These are phyloP conservation scores for Amphiduros pacificus DNA, from an alignment of 2,888 invertebrate species.

Conservation along the genomic window DNA sequence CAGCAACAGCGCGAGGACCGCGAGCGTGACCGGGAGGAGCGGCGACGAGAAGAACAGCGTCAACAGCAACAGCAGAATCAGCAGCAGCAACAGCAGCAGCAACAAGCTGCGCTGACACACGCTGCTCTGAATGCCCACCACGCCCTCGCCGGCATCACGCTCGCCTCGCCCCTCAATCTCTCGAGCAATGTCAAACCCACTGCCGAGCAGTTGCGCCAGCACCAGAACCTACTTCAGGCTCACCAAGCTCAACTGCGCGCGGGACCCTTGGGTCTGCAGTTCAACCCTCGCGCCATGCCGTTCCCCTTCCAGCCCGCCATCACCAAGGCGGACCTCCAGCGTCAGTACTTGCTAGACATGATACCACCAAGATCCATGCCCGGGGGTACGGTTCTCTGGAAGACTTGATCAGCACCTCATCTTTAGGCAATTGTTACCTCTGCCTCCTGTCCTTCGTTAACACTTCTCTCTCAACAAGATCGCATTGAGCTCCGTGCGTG, in stretches of 20 bases:
- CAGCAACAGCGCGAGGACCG: not conserved
- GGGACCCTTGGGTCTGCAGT: slow-evolving; percentile 46
- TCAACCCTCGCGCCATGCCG: slow-evolving; percentile 45
- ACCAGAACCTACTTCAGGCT: slow-evolving; percentile 58
- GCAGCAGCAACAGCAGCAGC: not conserved
- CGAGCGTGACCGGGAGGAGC: slow-evolving; percentile 21
- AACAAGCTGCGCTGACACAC: not conserved
- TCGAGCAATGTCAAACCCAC: slow-evolving; percentile 39
- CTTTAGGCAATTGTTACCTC: not conserved
- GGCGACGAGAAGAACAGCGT: not conserved
- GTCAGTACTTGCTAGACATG: slow-evolving; percentile 96
- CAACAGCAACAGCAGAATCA: not conserved
- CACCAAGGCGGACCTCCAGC: slow-evolving; percentile 66
- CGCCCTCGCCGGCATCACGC: slow-evolving; percentile 5
- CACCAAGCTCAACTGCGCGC: slow-evolving; percentile 56
- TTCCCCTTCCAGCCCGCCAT: slow-evolving; percentile 20
- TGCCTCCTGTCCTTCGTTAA: too few species aligned
- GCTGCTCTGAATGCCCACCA: slow-evolving; percentile 1
- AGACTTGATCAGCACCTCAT: slow-evolving; percentile 6
- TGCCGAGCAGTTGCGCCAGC: slow-evolving; percentile 51
- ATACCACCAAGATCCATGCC: slow-evolving; percentile 62
- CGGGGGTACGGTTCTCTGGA: slow-evolving; percentile 13
- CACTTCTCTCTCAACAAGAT: too few species aligned
- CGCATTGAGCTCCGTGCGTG: too few species aligned
- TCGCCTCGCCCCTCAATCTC: slow-evolving; percentile 29